Percentiles rank a stretch among this genome's conserved stretches.
Evolutionary conservation across 1,140 invertebrate genomes (phyloP).

Genomic region (Solenopsis fugax): DNA sequence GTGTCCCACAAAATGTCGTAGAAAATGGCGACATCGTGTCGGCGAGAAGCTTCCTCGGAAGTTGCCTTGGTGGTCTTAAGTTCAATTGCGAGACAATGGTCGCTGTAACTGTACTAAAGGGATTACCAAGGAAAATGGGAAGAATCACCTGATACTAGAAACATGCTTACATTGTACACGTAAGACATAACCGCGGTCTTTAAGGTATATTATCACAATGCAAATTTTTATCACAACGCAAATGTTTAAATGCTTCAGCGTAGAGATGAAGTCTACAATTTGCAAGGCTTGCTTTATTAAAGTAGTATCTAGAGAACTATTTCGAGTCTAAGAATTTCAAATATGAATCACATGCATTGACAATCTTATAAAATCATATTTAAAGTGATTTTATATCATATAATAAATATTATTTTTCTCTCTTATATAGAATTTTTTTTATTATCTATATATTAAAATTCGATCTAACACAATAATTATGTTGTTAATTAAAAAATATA

Average conservation of each 20-base stretch:
- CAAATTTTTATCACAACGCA: not conserved
- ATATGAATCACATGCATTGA: no score
- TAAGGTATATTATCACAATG: not conserved
- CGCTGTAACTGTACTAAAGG: slow-evolving; percentile 39
- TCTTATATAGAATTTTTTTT: no score
- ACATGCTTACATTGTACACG: not conserved
- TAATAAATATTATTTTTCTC: no score
- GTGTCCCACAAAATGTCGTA: slow-evolving; percentile 11
- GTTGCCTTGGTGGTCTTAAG: slow-evolving; percentile 17
- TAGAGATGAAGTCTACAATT: not conserved
- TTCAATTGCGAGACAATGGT: slow-evolving; percentile 58
- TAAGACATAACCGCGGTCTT: not conserved
- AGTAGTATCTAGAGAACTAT: no score
- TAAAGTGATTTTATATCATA: no score
- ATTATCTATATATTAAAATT: no score
- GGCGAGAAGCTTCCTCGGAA: not conserved
- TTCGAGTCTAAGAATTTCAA: no score
- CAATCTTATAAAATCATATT: no score
- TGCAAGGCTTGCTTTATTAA: not conserved
- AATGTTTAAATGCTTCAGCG: no score
- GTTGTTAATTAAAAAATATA: no score
- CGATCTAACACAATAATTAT: no score
- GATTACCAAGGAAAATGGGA: slow-evolving; percentile 43
- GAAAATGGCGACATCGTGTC: slow-evolving; percentile 19
- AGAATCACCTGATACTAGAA: slow-evolving; percentile 31